A percentile compares a stretch with the other conserved stretches of the same genome.
Conservation (phyloP, 2,113 vertebrate species). For the Bubo blakistoni region DNA sequence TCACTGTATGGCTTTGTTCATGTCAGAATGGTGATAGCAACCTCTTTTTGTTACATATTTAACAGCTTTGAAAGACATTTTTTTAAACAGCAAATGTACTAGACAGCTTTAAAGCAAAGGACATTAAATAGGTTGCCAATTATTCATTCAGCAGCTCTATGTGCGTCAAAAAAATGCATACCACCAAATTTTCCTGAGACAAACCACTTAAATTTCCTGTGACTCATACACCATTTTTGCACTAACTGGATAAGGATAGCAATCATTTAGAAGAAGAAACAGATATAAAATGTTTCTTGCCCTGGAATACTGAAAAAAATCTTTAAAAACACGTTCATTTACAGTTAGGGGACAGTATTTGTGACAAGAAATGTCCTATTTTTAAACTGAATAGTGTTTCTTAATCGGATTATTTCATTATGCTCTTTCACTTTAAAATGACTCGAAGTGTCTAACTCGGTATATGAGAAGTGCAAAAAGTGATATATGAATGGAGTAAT, state of each 20-base stretch:
- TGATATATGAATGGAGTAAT: background rate
- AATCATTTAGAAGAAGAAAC: constrained; percentile 22
- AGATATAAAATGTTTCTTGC: background rate
- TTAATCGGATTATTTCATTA: background rate
- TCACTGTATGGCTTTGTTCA: constrained; percentile 58
- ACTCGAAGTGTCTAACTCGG: background rate
- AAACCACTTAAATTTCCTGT: constrained; percentile 65
- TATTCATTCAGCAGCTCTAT: constrained; percentile 41
- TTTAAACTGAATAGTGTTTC: background rate
- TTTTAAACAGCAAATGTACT: constrained; percentile 37
- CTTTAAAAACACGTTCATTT: constrained; percentile 10
- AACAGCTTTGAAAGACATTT: constrained; percentile 60
- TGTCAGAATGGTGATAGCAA: constrained; percentile 46
- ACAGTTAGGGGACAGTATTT: constrained; percentile 1
- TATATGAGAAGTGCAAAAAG: background rate
- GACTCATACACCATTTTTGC: constrained; percentile 24
- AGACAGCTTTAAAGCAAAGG: constrained; percentile 55
- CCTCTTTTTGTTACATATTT: constrained; percentile 64
- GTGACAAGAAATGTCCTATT: constrained; percentile 8
- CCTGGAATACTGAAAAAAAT: background rate
- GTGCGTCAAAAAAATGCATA: constrained; percentile 55
- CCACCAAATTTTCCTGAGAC: constrained; percentile 56
- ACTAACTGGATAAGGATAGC: constrained; percentile 35
- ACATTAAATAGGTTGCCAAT: constrained; percentile 59
- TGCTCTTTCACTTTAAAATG: constrained; percentile 25